These are phyloP conservation scores for Luffia ferchaultella DNA, from an alignment of 2,888 invertebrate species.

Conservation along the genomic window DNA sequence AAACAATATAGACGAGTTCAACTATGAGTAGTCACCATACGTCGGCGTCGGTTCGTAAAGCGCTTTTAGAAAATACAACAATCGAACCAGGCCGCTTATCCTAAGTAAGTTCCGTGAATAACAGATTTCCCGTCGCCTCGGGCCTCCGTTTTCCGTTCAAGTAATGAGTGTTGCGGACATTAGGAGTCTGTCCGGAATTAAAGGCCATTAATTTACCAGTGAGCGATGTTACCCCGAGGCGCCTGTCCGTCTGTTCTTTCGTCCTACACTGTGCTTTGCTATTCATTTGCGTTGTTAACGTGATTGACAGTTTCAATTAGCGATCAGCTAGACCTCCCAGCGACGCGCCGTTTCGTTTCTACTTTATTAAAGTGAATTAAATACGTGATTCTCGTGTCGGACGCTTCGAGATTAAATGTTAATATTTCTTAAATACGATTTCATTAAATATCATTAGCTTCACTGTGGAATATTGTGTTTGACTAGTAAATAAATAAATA, in stretches of 20 bases:
- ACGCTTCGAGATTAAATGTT: neutral
- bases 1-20: too few relatives aligned
- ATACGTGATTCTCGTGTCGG: neutral
- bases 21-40: too few relatives aligned
- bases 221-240: constrained; percentile 49
- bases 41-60: too few relatives aligned
- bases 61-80: too few relatives aligned
- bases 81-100: too few relatives aligned
- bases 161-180: constrained; percentile 18
- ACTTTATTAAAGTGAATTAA: neutral
- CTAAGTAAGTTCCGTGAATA: too few relatives aligned
- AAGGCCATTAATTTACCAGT: constrained; percentile 37
- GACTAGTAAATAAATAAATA: too few relatives aligned
- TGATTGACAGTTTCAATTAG: constrained; percentile 86
- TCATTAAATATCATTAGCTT: too few relatives aligned
- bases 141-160: neutral
- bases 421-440: neutral
- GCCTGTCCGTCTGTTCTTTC: constrained; percentile 22
- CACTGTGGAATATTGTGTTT: too few relatives aligned
- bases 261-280: constrained; percentile 26
- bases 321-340: constrained; percentile 66
- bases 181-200: constrained; percentile 43
- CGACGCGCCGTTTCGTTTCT: neutral
- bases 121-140: too few relatives aligned
- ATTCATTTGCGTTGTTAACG: constrained; percentile 75